Conservation (phyloP, 2,113 vertebrate species). For the Ia io region DNA sequence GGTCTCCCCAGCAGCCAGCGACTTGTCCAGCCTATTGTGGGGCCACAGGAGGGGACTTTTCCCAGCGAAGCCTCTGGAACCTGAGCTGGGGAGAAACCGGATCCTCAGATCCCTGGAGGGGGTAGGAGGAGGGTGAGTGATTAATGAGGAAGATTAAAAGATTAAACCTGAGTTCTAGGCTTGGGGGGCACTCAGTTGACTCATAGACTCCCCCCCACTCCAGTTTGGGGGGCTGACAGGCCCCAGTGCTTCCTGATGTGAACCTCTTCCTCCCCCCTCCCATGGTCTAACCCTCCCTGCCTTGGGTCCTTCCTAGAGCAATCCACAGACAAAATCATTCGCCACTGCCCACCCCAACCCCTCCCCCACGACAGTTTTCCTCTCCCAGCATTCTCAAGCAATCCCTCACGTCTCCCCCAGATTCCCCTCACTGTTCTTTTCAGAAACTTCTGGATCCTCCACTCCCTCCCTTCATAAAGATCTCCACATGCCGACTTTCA, state of each 20-base stretch:
- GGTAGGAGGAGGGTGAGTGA: constrained; percentile 57
- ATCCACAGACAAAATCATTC: background rate
- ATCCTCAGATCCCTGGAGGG: constrained; percentile 43
- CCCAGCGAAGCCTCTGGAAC: constrained; percentile 54
- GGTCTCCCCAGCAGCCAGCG: background rate
- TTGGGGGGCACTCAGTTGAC: background rate
- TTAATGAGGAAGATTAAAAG: constrained; percentile 75
- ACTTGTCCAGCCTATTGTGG: constrained; percentile 6
- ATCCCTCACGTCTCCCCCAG: background rate
- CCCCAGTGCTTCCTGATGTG: background rate
- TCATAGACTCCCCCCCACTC: background rate
- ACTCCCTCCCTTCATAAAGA: background rate
- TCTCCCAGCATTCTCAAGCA: background rate
- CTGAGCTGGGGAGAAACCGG: constrained; percentile 59
- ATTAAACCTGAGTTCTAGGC: constrained; percentile 58
- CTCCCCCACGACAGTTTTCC: background rate
- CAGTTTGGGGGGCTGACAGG: background rate
- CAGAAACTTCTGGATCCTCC: background rate
- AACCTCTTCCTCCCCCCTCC: background rate
- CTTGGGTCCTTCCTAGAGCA: rapidly evolving
- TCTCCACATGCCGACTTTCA: background rate
- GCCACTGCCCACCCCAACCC: no score
- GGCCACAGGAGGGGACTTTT: constrained; percentile 53
- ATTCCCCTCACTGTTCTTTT: background rate
- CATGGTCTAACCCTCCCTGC: background rate